Evolutionary conservation across 2,797 vertebrate genomes (phyloP).

Genomic region (Caiman crocodilus): DNA sequence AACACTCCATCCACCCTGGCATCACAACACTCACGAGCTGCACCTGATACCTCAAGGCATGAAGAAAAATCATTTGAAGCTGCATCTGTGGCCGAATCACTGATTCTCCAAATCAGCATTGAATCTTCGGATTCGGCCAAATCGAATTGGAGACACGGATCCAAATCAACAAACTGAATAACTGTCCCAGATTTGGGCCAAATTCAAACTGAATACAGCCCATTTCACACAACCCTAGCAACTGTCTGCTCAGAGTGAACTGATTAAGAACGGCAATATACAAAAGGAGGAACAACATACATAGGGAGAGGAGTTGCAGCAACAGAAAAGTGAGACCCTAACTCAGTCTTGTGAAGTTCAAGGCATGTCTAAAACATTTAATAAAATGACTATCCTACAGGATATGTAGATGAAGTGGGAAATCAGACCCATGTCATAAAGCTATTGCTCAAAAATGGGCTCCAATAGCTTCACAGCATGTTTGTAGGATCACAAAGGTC

Average conservation of each 20-base stretch:
- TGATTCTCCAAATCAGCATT: not conserved
- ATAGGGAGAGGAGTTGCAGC: not conserved
- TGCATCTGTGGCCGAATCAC: too few relatives aligned
- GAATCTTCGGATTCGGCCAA: not conserved
- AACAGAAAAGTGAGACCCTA: not conserved
- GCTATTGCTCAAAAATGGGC: too few relatives aligned
- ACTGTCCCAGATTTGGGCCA: too few relatives aligned
- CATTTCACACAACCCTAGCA: not conserved
- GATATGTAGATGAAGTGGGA: not conserved
- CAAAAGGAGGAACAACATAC: slow-evolving; percentile 23
- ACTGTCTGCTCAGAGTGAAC: not conserved
- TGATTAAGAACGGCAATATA: not conserved
- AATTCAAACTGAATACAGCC: too few relatives aligned
- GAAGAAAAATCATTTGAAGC: too few relatives aligned
- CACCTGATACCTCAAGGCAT: too few relatives aligned
- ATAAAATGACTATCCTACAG: not conserved
- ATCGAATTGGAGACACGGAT: too few relatives aligned
- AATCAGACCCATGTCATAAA: not conserved
- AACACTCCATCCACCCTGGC: too few relatives aligned
- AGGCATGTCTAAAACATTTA: not conserved
- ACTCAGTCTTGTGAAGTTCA: not conserved
- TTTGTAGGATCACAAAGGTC: not conserved
- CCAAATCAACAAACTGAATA: too few relatives aligned
- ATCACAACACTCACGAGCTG: too few relatives aligned
- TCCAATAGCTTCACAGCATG: too few relatives aligned